A percentile compares a stretch with the other conserved stretches of the same genome.
Conservation (phyloP, 2,113 vertebrate genomes). For the Nipponia nippon region DNA sequence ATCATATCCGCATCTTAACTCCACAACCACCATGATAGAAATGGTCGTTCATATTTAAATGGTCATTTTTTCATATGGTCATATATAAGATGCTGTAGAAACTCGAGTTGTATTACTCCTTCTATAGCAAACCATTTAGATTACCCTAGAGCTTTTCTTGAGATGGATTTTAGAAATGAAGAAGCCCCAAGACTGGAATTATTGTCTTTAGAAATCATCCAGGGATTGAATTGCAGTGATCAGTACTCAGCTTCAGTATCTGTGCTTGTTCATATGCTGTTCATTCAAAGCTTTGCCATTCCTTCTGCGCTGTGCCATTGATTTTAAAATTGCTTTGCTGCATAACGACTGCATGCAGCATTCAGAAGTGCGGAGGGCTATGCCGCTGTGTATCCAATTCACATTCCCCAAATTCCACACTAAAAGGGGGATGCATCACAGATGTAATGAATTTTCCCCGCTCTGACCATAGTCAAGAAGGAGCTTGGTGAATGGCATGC, state of each 20-base stretch:
- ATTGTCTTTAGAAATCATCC: not conserved
- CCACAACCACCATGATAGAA: not conserved
- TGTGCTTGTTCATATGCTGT: not conserved
- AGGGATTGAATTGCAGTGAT: not conserved
- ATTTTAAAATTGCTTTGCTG: not conserved
- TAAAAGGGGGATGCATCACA: not conserved
- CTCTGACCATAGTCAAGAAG: not conserved
- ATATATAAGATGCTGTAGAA: not conserved
- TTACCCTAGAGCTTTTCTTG: not conserved
- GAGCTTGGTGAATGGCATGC: accelerated
- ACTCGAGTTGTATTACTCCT: not conserved
- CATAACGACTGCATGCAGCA: not conserved
- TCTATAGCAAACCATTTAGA: not conserved
- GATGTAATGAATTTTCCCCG: not conserved
- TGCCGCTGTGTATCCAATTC: not conserved
- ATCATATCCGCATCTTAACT: accelerated
- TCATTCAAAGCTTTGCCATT: not conserved
- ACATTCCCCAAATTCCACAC: not conserved
- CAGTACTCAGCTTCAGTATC: not conserved
- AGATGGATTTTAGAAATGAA: not conserved
- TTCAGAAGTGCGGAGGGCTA: not conserved
- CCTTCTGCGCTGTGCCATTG: not conserved
- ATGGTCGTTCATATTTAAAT: not conserved
- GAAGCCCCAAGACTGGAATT: no score
- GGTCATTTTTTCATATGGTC: not conserved